These are phyloP conservation scores for Labia minor DNA, from an alignment of 2,888 invertebrate species.

Conservation along the genomic window DNA sequence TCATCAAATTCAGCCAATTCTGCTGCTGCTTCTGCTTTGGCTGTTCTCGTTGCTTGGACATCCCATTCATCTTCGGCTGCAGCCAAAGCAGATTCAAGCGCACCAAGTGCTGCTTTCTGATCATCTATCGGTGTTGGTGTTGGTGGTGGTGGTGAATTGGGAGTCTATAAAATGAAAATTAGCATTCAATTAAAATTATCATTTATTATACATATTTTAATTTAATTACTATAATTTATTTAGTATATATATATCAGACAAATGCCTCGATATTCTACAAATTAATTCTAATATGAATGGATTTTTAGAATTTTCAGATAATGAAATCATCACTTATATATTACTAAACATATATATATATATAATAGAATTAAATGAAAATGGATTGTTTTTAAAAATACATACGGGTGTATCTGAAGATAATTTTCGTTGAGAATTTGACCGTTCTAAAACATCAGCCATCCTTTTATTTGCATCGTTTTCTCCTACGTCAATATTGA, in stretches of 20 bases:
- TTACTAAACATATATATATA: no score
- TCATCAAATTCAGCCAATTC: conserved; percentile 94
- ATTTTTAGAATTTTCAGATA: neutral
- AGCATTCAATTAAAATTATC: no score
- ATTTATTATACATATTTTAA: no score
- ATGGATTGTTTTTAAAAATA: no score
- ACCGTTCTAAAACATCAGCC: conserved; percentile 45
- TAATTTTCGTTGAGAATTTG: neutral
- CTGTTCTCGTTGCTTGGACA: conserved; percentile 78
- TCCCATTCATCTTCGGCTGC: conserved; percentile 93
- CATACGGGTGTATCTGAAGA: neutral
- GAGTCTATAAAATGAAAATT: neutral
- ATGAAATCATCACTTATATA: neutral
- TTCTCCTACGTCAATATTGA: conserved; percentile 60
- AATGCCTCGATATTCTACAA: neutral
- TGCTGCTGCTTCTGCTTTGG: conserved; percentile 78
- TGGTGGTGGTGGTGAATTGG: conserved; percentile 21
- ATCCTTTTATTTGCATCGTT: conserved; percentile 47
- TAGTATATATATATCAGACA: neutral
- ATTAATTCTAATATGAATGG: neutral
- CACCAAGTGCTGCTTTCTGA: conserved; percentile 51
- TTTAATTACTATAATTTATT: no score
- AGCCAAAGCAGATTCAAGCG: conserved; percentile 71
- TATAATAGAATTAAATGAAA: no score
- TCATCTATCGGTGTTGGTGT: conserved; percentile 33